A percentile compares a stretch with the other conserved stretches of the same genome.
Conservation (phyloP, 2,113 vertebrate species). For the Plectropomus leopardus region DNA sequence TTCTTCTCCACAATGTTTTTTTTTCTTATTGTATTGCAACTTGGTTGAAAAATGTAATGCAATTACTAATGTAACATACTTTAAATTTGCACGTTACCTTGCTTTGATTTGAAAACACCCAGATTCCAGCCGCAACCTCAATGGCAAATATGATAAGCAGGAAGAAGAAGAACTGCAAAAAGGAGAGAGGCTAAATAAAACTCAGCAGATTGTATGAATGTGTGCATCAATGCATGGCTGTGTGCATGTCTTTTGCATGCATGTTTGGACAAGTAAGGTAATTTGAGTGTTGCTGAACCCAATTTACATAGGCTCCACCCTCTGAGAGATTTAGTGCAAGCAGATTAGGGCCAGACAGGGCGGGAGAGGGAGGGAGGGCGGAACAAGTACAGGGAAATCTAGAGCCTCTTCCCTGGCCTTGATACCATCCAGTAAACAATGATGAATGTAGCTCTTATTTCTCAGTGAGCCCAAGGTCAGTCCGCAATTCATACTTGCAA, state of each 20-base stretch:
- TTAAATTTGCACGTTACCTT: slow-evolving; percentile 82
- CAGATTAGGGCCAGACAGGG: slow-evolving; percentile 60
- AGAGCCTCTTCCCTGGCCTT: slow-evolving; percentile 55
- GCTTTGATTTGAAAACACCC: slow-evolving; percentile 95
- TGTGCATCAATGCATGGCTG: slow-evolving; percentile 14
- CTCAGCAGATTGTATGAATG: slow-evolving; percentile 27
- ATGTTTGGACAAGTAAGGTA: slow-evolving; percentile 57
- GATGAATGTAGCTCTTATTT: slow-evolving; percentile 35
- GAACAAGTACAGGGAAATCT: slow-evolving; percentile 34
- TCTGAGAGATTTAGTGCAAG: slow-evolving; percentile 69
- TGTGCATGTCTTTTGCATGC: neutral
- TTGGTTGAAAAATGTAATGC: neutral
- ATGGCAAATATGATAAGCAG: slow-evolving; percentile 95
- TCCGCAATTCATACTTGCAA: slow-evolving; percentile 20
- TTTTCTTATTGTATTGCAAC: neutral
- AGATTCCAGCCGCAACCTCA: slow-evolving; percentile 95
- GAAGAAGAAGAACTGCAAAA: slow-evolving; percentile 93
- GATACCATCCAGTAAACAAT: slow-evolving; percentile 50
- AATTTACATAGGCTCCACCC: slow-evolving; percentile 59
- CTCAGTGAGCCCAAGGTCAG: neutral
- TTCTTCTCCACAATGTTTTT: neutral
- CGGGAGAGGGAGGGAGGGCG: slow-evolving; percentile 18
- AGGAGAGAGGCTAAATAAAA: slow-evolving; percentile 34
- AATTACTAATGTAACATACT: neutral
- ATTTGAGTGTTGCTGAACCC: slow-evolving; percentile 53